A percentile compares a stretch with the other conserved stretches of the same genome.
Conservation (phyloP, 2,888 invertebrate genomes). For the Zeuzera pyrina region DNA sequence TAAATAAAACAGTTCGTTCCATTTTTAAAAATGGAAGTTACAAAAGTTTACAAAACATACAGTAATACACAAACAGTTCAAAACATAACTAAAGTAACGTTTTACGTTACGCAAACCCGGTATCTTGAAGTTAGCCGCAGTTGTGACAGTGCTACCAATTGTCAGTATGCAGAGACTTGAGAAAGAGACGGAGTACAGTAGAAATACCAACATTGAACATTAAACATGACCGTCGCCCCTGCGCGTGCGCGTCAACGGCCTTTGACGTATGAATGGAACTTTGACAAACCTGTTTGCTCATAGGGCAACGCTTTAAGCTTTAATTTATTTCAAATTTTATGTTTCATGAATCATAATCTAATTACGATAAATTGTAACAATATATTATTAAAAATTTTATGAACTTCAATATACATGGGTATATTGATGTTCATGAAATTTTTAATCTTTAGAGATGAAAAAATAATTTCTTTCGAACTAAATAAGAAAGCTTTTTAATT, state of each 20-base stretch:
- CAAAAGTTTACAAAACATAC: conserved; percentile 20
- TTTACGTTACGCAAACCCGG: conserved; percentile 40
- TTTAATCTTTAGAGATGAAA: no score
- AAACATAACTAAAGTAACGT: conserved; percentile 61
- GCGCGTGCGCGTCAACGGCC: conserved; percentile 37
- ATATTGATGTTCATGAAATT: no score
- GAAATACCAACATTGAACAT: conserved; percentile 27
- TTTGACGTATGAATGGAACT: conserved; percentile 31
- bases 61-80: conserved; percentile 36
- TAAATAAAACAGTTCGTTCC: conserved; percentile 24
- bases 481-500: no score
- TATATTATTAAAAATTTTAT: no score
- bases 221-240: conserved; percentile 29
- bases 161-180: no score
- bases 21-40: conserved; percentile 33
- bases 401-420: no score
- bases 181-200: conserved; percentile 17
- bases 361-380: no score
- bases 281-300: conserved; percentile 43
- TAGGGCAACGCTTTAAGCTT: no score
- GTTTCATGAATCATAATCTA: no score
- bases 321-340: no score
- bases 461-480: no score
- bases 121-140: conserved; percentile 39
- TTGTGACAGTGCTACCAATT: conserved; percentile 18